Evolutionary conservation across 2,113 vertebrate species (phyloP).

Genomic region (Cephalopterus ornatus): DNA sequence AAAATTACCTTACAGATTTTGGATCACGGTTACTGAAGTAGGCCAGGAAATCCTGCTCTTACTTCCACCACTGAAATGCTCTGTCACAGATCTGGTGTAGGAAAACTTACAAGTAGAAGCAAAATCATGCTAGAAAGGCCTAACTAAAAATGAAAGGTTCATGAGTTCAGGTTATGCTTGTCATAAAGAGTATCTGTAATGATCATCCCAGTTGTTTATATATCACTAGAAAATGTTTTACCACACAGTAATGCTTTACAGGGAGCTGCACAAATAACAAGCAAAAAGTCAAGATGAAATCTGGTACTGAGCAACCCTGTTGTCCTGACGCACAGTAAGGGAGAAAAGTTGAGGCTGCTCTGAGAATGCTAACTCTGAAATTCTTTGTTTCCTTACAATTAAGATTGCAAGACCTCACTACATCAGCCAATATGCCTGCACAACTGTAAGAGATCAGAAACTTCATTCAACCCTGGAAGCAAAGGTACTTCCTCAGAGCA

Average conservation of each 20-base stretch:
- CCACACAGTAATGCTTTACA: neutral
- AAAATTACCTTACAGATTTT: neutral
- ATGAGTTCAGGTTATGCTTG: neutral
- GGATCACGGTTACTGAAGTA: neutral
- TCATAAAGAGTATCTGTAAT: neutral
- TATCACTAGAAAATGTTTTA: neutral
- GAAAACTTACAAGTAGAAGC: neutral
- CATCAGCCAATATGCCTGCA: neutral
- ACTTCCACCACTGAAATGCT: neutral
- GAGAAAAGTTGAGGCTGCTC: neutral
- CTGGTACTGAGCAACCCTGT: neutral
- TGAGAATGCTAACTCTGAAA: neutral
- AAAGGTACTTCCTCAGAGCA: neutral
- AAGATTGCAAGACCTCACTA: neutral
- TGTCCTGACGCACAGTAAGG: neutral
- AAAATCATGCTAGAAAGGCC: neutral
- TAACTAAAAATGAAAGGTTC: neutral
- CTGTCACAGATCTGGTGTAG: neutral
- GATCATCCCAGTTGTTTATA: neutral
- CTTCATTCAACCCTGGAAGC: neutral
- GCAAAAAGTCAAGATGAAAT: neutral
- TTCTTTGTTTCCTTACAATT: neutral
- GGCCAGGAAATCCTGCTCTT: neutral
- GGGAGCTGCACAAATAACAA: neutral
- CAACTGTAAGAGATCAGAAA: neutral